Evolutionary conservation across 2,797 vertebrate genomes (phyloP).

Genomic region (Hemibagrus guttatus): DNA sequence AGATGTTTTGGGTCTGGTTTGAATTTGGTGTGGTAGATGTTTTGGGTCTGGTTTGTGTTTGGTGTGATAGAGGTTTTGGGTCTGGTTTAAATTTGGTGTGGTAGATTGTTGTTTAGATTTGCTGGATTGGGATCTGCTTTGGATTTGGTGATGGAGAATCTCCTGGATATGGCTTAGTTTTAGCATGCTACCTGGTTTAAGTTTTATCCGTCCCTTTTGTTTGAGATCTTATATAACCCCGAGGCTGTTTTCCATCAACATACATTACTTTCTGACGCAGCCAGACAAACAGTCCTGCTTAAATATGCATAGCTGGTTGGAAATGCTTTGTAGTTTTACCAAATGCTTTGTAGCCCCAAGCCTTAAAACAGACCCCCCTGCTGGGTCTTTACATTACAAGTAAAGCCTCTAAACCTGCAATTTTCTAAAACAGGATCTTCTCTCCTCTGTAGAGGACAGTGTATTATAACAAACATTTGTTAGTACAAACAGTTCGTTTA

Average conservation of each 20-base stretch:
- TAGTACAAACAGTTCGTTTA: not conserved
- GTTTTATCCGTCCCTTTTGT: not conserved
- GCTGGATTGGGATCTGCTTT: not conserved
- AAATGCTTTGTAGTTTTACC: conserved; percentile 34
- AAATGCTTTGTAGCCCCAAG: not conserved
- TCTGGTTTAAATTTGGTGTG: not conserved
- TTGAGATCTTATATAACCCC: not conserved
- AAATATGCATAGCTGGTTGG: conserved; percentile 46
- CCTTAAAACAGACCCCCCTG: conserved; percentile 5
- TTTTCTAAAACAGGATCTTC: not conserved
- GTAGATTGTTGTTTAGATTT: not conserved
- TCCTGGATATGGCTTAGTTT: not conserved
- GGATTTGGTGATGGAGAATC: not conserved
- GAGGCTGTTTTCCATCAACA: conserved; percentile 36
- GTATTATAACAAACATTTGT: not conserved
- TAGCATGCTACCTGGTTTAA: not conserved
- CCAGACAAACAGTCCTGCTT: conserved; percentile 34
- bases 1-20: not conserved
- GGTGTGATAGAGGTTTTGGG: not conserved
- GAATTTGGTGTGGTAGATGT: not conserved
- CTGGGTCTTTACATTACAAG: not conserved
- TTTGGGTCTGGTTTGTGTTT: not conserved
- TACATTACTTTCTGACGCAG: conserved; percentile 7
- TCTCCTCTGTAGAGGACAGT: not conserved
- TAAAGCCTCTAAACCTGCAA: not conserved